Evolutionary conservation across 1,140 invertebrate species (phyloP).

Genomic region (Drosophila lacertosa): DNA sequence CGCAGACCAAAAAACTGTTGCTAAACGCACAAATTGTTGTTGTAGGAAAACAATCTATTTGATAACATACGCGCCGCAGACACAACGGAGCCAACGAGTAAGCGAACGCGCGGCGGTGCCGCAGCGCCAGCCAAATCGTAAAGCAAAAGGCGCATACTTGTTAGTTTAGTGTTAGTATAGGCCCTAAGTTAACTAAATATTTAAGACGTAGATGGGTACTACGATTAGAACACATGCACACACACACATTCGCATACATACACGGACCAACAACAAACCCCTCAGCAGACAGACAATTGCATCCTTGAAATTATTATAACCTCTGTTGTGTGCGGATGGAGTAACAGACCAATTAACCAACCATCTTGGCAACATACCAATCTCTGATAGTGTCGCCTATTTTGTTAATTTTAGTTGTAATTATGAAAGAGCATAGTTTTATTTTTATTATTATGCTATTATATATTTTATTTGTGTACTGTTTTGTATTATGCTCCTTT

Average conservation of each 20-base stretch:
- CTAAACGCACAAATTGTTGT: not conserved
- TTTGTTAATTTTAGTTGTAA: constrained; percentile 62
- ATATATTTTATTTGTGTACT: constrained; percentile 52
- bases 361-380: constrained; percentile 37
- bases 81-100: constrained; percentile 68
- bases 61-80: constrained; percentile 71
- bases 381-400: constrained; percentile 43
- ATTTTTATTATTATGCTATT: constrained; percentile 41
- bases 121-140: constrained; percentile 62
- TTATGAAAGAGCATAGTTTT: constrained; percentile 24
- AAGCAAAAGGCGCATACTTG: constrained; percentile 55
- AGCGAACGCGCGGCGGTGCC: constrained; percentile 68
- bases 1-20: not conserved
- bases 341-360: constrained; percentile 44
- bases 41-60: constrained; percentile 67
- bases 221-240: constrained; percentile 44
- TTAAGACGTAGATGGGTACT: constrained; percentile 59
- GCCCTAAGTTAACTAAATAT: constrained; percentile 80
- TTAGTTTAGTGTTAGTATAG: constrained; percentile 74
- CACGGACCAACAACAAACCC: constrained; percentile 34
- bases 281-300: constrained; percentile 19
- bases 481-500: constrained; percentile 51
- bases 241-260: constrained; percentile 54
- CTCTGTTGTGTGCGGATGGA: constrained; percentile 42
- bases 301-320: constrained; percentile 44